Base-by-base conservation (phyloP, 1,140 invertebrate species). In the Cephus cinctus region DNA sequence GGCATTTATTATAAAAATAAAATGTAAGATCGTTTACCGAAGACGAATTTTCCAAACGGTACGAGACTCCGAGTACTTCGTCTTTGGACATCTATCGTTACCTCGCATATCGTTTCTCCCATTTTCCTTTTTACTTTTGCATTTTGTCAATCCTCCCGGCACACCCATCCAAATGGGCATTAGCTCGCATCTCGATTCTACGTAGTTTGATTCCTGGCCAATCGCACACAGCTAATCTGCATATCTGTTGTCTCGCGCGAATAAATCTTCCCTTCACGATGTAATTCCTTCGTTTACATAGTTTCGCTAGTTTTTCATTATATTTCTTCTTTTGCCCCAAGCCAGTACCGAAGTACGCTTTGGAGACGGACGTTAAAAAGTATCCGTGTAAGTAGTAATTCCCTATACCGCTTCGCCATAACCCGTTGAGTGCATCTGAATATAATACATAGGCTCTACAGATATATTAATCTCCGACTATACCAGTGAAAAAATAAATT, bases 401-500 rank as follows among this genome's bases (percentile, higher is more conserved):
- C n/a, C n/a, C n/a, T 43, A 39, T 48, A 54, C 52, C 56, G 58
- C 58, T 49, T 43, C 62, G 55, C 59, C 54, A 57, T 50, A 62
- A 65, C 57, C 60, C 64, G 65, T 61, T 68, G 66, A 69, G 70
- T 71, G 66, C 69, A 71, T 71, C 61, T 68, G 61, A 68, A 68
- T 73, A 74, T 71, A 69, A 74, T 74, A 72, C 63, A 69, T 75
- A 76, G 71, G 69, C 69, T 75, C 71, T 75, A 74, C 63, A 75
- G 70, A 67, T 73, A 75, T 75, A 75, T 69, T 62, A 65, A 69
- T 73, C 64, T 71, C 48, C 66, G 65, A 70, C 67, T 73, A 73
- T 72, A 68, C 71, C 65, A 74, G 73, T 77, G 73, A 77, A 77
- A 77, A 77, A 77, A 77, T 77, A 77, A 77, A 75, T 75, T 75